phyloP scores from a whole-genome alignment of 2,113 vertebrate species.

The Clupea harengus region DNA sequence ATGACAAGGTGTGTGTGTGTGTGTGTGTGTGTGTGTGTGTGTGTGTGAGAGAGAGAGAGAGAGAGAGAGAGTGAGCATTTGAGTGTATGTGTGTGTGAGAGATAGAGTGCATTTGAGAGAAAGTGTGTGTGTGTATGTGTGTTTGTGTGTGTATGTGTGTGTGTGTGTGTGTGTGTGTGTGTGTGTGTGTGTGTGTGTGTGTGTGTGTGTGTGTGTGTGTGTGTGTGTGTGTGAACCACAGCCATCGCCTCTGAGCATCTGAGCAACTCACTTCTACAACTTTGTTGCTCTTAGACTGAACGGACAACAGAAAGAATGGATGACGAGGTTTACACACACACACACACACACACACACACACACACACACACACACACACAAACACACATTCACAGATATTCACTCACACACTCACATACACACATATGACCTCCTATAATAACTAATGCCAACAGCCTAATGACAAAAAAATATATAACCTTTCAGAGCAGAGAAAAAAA shows the following conservation, averaged over 20 bases:
- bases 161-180: slow-evolving; percentile 20
- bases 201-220: not conserved
- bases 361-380: too few relatives aligned
- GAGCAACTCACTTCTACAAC: not conserved
- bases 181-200: slow-evolving; percentile 30
- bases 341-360: too few relatives aligned
- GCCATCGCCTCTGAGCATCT: not conserved
- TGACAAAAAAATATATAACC: too few relatives aligned
- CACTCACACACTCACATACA: too few relatives aligned
- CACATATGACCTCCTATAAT: too few relatives aligned
- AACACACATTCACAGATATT: too few relatives aligned
- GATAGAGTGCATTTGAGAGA: too few relatives aligned
- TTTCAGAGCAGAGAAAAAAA: too few relatives aligned
- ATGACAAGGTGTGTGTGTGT: slow-evolving; percentile 22
- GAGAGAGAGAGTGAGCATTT: not conserved
- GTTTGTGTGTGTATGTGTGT: slow-evolving; percentile 11
- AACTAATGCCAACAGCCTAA: too few relatives aligned
- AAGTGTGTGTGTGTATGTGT: slow-evolving; percentile 12
- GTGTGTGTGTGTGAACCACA: not conserved
- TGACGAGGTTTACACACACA: not conserved
- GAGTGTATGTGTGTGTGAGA: too few relatives aligned
- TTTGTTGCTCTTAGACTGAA: not conserved
- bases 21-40: not conserved
- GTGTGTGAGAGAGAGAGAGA: not conserved
- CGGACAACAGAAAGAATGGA: not conserved